These are phyloP conservation scores for Idaea straminata DNA, from an alignment of 2,888 invertebrate genomes.

Conservation along the genomic window DNA sequence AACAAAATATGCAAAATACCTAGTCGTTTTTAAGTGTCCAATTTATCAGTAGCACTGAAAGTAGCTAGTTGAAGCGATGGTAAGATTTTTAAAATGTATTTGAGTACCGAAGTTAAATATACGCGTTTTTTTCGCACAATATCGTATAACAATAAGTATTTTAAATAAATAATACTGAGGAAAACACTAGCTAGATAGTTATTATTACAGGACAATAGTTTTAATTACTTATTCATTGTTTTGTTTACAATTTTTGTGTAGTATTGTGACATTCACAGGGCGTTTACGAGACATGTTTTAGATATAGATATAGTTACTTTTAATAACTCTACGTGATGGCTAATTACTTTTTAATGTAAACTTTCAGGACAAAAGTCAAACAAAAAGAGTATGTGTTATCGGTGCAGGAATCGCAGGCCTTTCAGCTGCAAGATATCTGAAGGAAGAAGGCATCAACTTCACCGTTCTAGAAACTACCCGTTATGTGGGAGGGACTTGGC, in stretches of 20 bases:
- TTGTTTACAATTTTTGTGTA: not conserved
- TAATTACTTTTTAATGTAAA: not conserved
- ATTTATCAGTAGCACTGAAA: not conserved
- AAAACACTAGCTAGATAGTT: not conserved
- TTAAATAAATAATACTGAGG: no score
- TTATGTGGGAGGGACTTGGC: constrained; percentile 70
- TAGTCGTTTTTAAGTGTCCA: not conserved
- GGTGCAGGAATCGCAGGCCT: constrained; percentile 70
- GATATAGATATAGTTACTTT: not conserved
- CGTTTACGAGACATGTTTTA: not conserved
- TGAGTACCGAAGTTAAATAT: no score
- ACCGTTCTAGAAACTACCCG: constrained; percentile 62
- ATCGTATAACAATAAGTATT: no score
- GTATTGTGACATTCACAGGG: not conserved
- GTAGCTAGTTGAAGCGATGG: not conserved
- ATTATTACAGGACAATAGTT: not conserved
- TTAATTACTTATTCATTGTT: not conserved
- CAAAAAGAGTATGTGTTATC: constrained; percentile 60
- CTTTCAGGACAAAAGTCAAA: not conserved
- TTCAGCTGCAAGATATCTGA: constrained; percentile 60
- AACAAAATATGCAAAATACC: not conserved
- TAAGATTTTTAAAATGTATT: not conserved
- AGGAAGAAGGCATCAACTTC: constrained; percentile 59
- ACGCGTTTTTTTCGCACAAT: no score
- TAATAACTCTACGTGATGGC: no score